Base-by-base conservation (phyloP, 2,888 invertebrate species). In the Drosophila anomalata region DNA sequence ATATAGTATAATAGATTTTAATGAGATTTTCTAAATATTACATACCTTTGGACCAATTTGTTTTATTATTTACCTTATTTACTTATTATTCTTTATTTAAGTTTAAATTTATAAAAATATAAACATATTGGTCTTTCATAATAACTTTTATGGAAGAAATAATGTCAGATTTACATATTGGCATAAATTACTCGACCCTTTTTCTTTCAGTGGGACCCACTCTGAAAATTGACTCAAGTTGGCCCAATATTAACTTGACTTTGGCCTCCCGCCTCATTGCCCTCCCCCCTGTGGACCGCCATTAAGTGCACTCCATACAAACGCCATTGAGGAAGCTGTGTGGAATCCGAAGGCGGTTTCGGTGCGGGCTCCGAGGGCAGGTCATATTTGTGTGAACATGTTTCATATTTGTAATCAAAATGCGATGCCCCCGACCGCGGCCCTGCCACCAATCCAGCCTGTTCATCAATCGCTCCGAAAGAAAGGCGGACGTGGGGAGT, bases 371-470 rank as follows among this genome's bases (percentile, higher is more conserved):
- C 33, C 24, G 48, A 42, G 53, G 53, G 54, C 39, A 60, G 56
- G 20, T 51, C 50, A 54, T 71, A 54, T 69, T 58, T 66, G 51
- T 67, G 67, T 66, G 46, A 67, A 55, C 72, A 56, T 83, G 78
- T 50, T 78, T 72, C 71, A 80, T 79, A 80, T 86, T 78, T 73
- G 76, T 70, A 86, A 84, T 83, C 87, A 86, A 86, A 83, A 55
- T 66, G 63, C 63, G 69, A 52, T 56, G 55, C 58, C 6, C 11
- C 17, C 20, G 11, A 11, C n/a, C 42, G 12, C 7, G 8, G n/a
- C 9, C 24, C 17, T 7, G 31, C 17, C 33, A 41, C 29, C 2
- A 36, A 50, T 17, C 33, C 33, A 68, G 71, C 47, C 73, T 78
- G 85, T 87, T 87, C 85, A 87, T 82, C 85, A 87, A 78, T 82